Evolutionary conservation across 2,113 vertebrate species (phyloP), one percentile per base, ranked within the genome.

Genomic region (Stomatorhinus ivindoensis): DNA sequence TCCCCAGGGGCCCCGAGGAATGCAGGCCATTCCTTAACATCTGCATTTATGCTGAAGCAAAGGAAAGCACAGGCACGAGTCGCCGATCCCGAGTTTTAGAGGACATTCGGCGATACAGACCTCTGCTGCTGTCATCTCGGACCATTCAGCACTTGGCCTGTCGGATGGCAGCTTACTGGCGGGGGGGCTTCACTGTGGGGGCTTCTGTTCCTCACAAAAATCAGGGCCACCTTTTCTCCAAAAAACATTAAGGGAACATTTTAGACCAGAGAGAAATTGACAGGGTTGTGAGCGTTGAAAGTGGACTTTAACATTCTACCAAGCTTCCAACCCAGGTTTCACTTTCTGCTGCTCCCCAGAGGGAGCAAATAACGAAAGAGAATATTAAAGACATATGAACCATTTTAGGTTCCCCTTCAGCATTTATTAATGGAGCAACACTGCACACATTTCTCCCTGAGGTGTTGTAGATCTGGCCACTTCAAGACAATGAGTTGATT

Each of bases 141-240:
- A 95, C 94, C n/a, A 95, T 96, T 82, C 93, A 93, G 86, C 98
- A 97, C 0, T 97, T 97, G 88, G 97, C 97, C 92, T 98, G 97
- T 93, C 98, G 96, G 94, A 98, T 98, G 90, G 99, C 98, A 87
- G 94, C 96, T 0, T 97, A 97, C 53, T 97, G 97, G 88, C 98
- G 96, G 93, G 99, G 98, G 10, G 97, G 97, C 47, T 51, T 51
- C 15, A 96, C n/a, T 99, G 92, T 91, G n/a, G n/a, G n/a, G n/a
- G n/a, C n/a, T n/a, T 46, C 99, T 98, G 95, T 99, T 99, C 93
- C 97, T 99, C 89, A 99, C 95, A 92, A 99, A 99, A 87, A 94
- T 95, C 98, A 99, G 93, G 99, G 98, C 93, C 99, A 99, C 89
- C 98, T 90, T 11, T 69, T 31, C 61, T 69, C n/a, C 3, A 0